Conservation (phyloP, 2,797 vertebrate species). For the Trichosurus vulpecula region DNA sequence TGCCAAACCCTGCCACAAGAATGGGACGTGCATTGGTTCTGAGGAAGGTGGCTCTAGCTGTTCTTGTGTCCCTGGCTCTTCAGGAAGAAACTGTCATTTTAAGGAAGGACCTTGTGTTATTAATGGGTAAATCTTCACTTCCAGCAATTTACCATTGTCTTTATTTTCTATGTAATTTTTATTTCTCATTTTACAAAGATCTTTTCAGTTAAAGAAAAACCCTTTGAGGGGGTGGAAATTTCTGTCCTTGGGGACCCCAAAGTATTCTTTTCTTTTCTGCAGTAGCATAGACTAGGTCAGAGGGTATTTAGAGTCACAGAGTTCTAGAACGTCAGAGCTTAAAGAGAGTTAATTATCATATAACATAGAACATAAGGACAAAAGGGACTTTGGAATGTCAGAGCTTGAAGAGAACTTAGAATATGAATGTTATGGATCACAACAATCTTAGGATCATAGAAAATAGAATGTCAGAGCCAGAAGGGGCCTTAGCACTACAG, state of each 20-base stretch:
- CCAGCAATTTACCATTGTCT: not conserved
- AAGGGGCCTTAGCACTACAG: not conserved
- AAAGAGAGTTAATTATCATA: not conserved
- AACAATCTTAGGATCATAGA: not conserved
- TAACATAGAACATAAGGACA: not conserved
- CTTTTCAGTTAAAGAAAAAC: not conserved
- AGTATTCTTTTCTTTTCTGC: not conserved
- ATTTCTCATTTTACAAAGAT: not conserved
- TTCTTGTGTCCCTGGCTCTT: slow-evolving; percentile 88
- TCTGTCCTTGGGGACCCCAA: accelerated
- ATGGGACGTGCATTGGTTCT: slow-evolving; percentile 92
- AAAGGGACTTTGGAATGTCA: not conserved
- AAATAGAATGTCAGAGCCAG: not conserved
- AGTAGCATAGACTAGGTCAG: not conserved
- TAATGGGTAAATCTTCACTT: slow-evolving; percentile 86
- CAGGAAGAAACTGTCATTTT: slow-evolving; percentile 88
- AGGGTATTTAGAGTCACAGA: not conserved
- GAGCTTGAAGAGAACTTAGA: not conserved
- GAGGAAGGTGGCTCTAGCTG: slow-evolving; percentile 90
- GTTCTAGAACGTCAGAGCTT: not conserved
- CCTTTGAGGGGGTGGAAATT: not conserved
- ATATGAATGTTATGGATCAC: not conserved
- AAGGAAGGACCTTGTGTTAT: slow-evolving; percentile 87
- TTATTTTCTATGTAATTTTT: not conserved
- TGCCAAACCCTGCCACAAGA: slow-evolving; percentile 89